Conservation (phyloP, 2,113 vertebrate species). For the Gallinago jamesoni region DNA sequence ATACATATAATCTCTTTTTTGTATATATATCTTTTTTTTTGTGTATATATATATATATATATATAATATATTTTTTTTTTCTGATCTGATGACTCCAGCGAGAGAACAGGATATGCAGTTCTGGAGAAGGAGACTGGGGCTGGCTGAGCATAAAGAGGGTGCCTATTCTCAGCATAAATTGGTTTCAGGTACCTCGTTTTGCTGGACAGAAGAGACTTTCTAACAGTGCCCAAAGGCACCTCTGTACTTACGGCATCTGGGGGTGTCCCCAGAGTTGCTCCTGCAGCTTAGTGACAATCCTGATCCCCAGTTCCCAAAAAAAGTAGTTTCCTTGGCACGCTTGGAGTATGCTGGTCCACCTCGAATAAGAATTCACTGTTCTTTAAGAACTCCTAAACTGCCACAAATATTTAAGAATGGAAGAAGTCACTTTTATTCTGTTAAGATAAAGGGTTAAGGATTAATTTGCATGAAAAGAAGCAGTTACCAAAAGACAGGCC, state of each 20-base stretch:
- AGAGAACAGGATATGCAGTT: background rate
- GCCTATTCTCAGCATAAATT: background rate
- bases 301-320: background rate
- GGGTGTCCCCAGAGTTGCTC: background rate
- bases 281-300: background rate
- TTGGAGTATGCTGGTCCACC: background rate
- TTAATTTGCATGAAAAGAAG: background rate
- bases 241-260: background rate
- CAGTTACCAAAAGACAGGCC: background rate
- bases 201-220: background rate
- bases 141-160: background rate
- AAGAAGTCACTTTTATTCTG: background rate
- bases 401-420: background rate
- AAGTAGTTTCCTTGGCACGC: background rate
- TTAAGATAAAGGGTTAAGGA: background rate
- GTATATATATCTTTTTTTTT: too few relatives aligned
- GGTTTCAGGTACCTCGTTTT: background rate
- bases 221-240: background rate
- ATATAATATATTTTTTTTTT: background rate
- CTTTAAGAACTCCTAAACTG: background rate
- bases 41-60: too few relatives aligned
- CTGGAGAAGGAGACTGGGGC: background rate
- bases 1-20: background rate
- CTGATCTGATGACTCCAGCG: background rate
- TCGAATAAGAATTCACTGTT: background rate